Percentiles rank a stretch among this genome's conserved stretches.
phyloP scores from a whole-genome alignment of 2,888 invertebrate genomes.

The Caradrina kadenii region DNA sequence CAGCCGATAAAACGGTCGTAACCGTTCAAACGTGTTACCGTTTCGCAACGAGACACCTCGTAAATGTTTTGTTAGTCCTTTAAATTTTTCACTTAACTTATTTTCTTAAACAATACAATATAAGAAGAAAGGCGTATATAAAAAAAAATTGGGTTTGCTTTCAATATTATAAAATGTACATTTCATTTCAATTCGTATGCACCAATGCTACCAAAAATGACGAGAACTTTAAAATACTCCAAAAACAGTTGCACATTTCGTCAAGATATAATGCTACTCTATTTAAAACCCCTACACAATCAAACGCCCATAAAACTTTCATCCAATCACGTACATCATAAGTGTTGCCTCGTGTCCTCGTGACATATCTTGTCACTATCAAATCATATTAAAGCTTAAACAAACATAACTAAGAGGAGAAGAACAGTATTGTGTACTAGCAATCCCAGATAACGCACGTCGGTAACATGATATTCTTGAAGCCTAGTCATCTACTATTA shows the following conservation, averaged over 20 bases:
- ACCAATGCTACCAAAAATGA: constrained; percentile 5
- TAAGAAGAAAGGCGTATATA: constrained; percentile 48
- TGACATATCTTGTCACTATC: constrained; percentile 69
- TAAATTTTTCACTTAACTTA: constrained; percentile 45
- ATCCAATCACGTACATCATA: constrained; percentile 24
- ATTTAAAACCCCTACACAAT: constrained; percentile 26
- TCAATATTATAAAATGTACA: neutral
- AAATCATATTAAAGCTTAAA: constrained; percentile 73
- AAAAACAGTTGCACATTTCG: constrained; percentile 21
- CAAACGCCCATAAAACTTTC: constrained; percentile 22
- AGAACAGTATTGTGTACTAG: constrained; percentile 69
- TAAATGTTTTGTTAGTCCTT: constrained; percentile 69
- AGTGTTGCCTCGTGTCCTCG: constrained; percentile 41
- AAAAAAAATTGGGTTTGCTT: constrained; percentile 21
- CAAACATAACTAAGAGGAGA: constrained; percentile 66
- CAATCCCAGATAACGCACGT: constrained; percentile 75
- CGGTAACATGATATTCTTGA: constrained; percentile 83
- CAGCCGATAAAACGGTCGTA: constrained; percentile 76
- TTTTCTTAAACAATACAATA: constrained; percentile 38
- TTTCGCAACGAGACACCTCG: constrained; percentile 76
- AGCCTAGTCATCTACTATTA: constrained; percentile 78
- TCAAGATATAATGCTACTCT: constrained; percentile 2
- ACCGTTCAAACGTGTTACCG: constrained; percentile 73
- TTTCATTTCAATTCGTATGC: constrained; percentile 17
- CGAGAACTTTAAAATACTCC: constrained; percentile 1